Evolutionary conservation across 2,888 invertebrate genomes (phyloP), one percentile per base, ranked within the genome.

Genomic region (Agrotis exclamationis): DNA sequence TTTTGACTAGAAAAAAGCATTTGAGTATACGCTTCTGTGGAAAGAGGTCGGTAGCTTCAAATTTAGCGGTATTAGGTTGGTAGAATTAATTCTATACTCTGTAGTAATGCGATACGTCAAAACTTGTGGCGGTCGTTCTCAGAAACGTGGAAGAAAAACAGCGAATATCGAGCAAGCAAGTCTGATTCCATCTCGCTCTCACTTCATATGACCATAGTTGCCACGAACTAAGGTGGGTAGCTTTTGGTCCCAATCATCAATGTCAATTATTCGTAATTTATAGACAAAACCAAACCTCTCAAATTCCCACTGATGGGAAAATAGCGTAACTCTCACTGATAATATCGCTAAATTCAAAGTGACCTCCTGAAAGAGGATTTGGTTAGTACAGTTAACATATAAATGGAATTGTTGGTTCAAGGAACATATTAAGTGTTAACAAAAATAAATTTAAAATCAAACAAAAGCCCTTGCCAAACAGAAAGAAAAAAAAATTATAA

Each of bases 1-100:
- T 82, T 82, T 88, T 90, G 91, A 90, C 90, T 90, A 91, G 91
- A 90, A 84, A 77, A 70, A 82, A 85, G 86, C 82, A 83, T 85
- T 81, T 72, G 79, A 84, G 79, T 85, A 87, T 84, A 82, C 72
- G 56, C 73, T 80, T 75, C 60, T 62, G 67, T 70, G 53, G 70
- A 74, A 48, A 58, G 14, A 20, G 54, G 68, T 57, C 18, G 28
- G 22, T 51, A 22, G 70, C 67, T 70, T 72, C 7, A 69, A 66
- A 76, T 63, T 59, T 54, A 73, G 63, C 59, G 53, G 59, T 33
- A 50, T 45, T 18, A 33, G 22, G 22, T 47, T 53, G 14, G 16
- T 56, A 53, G n/a, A 58, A 50, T 44, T 9, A 4, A 22, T n/a
- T 14, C 11, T 4, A 1, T 16, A 44, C 2, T 2, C 0, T 28